Conservation (phyloP, 1,140 invertebrate species). For the Tyrophagus putrescentiae region DNA sequence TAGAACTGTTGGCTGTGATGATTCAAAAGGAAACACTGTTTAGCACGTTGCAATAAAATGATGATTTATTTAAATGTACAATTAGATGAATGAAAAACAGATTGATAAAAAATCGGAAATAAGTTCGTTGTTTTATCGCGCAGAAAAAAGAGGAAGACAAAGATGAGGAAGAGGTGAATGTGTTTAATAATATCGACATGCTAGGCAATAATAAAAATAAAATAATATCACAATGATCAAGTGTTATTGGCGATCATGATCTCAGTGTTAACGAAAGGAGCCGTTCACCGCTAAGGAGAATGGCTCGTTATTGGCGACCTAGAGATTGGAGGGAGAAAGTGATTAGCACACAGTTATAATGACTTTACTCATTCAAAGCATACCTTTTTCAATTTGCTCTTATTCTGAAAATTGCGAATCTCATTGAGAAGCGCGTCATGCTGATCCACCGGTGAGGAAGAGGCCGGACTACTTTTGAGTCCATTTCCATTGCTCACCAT, state of each 20-base stretch:
- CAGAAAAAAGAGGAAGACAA: neutral
- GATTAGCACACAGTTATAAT: neutral
- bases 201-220: neutral
- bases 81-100: neutral
- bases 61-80: neutral
- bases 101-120: neutral
- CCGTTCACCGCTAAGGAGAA: neutral
- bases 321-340: neutral
- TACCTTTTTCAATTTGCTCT: constrained; percentile 8
- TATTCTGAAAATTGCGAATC: constrained; percentile 4
- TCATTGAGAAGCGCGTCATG: constrained; percentile 1
- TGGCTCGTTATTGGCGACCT: neutral
- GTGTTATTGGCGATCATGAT: neutral
- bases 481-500: too few relatives aligned
- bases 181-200: too few relatives aligned
- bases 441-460: neutral
- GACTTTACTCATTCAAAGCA: neutral
- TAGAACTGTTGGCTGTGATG: constrained; percentile 8
- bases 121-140: neutral
- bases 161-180: too few relatives aligned
- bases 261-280: neutral
- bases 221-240: neutral
- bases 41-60: too few relatives aligned
- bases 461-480: neutral
- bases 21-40: neutral